Evolutionary conservation across 2,888 invertebrate species (phyloP).

Genomic region (Ormyrus rosae): DNA sequence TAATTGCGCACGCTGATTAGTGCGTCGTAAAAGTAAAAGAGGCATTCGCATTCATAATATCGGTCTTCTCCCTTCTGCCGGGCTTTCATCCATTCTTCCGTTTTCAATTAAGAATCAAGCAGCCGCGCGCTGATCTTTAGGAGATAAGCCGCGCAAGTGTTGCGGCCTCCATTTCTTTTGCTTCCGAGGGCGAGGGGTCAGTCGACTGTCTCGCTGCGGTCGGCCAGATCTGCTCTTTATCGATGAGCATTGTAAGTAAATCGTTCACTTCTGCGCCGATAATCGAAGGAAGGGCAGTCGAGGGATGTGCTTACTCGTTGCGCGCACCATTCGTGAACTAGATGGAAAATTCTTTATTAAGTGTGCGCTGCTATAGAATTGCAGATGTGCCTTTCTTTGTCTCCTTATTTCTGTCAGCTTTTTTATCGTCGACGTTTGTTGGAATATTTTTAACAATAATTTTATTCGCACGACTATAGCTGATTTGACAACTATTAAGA

Average conservation of each 20-base stretch:
- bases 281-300: constrained; percentile 63
- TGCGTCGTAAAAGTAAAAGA: constrained; percentile 44
- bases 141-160: constrained; percentile 41
- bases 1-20: constrained; percentile 52
- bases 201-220: constrained; percentile 50
- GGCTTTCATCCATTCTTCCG: constrained; percentile 25
- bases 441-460: not conserved
- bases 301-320: constrained; percentile 52
- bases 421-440: not conserved
- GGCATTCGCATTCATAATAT: constrained; percentile 27
- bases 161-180: constrained; percentile 19
- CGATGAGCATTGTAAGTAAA: constrained; percentile 71
- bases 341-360: constrained; percentile 25
- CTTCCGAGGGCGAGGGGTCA: constrained; percentile 37
- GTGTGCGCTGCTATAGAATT: not conserved
- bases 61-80: not conserved
- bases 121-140: constrained; percentile 30
- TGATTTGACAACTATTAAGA: too few species aligned
- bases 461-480: too few species aligned
- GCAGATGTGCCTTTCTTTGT: constrained; percentile 1
- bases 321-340: constrained; percentile 24
- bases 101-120: constrained; percentile 58
- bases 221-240: constrained; percentile 49
- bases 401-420: not conserved
- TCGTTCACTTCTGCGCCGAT: constrained; percentile 71